phyloP scores from a whole-genome alignment of 1,140 invertebrate species.

The Apolygus lucorum region DNA sequence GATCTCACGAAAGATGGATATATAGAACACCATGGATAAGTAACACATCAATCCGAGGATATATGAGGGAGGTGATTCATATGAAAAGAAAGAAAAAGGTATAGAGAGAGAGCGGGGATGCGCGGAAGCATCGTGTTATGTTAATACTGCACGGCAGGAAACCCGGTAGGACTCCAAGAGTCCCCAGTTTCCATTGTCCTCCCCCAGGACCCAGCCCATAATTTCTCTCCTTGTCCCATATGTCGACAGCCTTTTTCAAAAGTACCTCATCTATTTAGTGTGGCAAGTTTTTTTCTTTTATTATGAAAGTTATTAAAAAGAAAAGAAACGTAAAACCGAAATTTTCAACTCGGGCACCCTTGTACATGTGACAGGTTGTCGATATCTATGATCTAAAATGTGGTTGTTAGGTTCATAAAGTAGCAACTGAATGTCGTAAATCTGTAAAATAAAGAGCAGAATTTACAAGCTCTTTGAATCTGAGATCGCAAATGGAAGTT shows the following conservation, averaged over 20 bases:
- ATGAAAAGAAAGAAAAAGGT: background rate
- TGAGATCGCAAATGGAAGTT: background rate
- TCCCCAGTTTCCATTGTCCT: background rate
- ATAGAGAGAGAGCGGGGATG: background rate
- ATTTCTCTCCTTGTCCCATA: constrained; percentile 1
- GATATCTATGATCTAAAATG: background rate
- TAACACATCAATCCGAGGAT: background rate
- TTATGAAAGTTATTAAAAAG: background rate
- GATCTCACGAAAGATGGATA: background rate
- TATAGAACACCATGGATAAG: background rate
- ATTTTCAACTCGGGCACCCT: background rate
- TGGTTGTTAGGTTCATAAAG: too few species aligned
- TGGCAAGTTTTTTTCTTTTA: background rate
- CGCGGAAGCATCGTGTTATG: background rate
- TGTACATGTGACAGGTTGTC: background rate
- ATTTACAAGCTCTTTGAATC: background rate
- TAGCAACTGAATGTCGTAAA: background rate
- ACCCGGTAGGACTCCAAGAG: background rate
- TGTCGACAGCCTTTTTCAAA: background rate
- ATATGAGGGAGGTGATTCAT: background rate
- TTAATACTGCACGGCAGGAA: background rate
- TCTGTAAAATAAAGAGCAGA: background rate
- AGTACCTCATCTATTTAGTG: background rate
- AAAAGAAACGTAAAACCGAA: background rate
- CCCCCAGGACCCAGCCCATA: background rate